Evolutionary conservation across 2,113 vertebrate genomes (phyloP), one percentile per base, ranked within the genome.

Genomic region (Calyptomena viridis): DNA sequence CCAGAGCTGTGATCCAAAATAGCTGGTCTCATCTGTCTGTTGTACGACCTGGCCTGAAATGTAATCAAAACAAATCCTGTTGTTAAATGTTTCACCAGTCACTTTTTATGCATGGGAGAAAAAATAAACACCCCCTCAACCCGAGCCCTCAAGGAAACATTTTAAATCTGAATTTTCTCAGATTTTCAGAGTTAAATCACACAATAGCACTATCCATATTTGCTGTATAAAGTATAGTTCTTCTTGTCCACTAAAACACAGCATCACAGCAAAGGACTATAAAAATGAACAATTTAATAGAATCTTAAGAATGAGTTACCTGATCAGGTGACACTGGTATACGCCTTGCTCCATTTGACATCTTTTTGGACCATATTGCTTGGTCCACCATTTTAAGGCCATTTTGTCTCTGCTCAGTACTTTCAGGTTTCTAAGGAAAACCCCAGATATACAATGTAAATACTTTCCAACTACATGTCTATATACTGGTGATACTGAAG

Each of bases 311-410:
- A 77, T 28, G 22, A 63, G 21, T 79, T 96, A 99, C 99, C 98
- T 99, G 99, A 81, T 99, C 99, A 55, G 99, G 98, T 49, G 99
- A 99, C 85, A 99, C 99, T 2, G 99, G 99, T 39, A 99, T 99
- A 92, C 99, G 98, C 84, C 99, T 98, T 27, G 99, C 98, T 6
- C 99, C 99, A 14, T 99, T 99, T 2, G 99, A 99, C 99, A 99
- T 99, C 97, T 99, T 99, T 97, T 99, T 99, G 69, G 99, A 99
- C 99, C 99, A 99, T 96, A 99, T 99, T 37, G 99, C 99, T 97
- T 99, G 99, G 93, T 99, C 99, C 37, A 99, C 99, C 99, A 99
- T 99, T 98, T 99, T 99, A 68, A 99, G 99, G 40, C 99, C 99
- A 97, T 99, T 99, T 96, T 99, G 99, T 94, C 99, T 98, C 97